Base-by-base conservation (phyloP, 1,140 invertebrate genomes). In the Lordiphosa collinella region DNA sequence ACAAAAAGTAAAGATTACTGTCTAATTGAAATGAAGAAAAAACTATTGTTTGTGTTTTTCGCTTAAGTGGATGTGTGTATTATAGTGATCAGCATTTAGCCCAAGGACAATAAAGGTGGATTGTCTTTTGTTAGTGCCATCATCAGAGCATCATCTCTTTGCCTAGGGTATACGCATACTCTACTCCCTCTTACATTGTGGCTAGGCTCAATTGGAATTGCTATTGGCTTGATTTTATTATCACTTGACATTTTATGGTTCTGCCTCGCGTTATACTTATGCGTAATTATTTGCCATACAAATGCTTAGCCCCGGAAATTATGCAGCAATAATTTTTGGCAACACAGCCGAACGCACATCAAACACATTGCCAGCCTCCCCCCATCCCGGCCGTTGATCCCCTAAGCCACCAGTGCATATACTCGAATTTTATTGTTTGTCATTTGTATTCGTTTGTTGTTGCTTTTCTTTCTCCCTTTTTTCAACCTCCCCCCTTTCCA, bases 401-500 rank as follows among this genome's bases (percentile, higher is more conserved):
- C 58, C 70, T 82, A 67, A 82, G 75, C 58, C 75, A 75, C 59
- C 76, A 80, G 58, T 80, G 71, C 76, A 75, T 75, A 80, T 70
- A 75, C 76, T 82, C 70, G 79, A 82, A 82, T 80, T 80, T 80
- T 80, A 80, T 75, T 61, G 75, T 73, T 80, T 82, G 76, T 82
- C 75, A 70, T 82, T 82, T 71, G 71, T 50, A 50, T 58, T 41
- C 52, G 16, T 55, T 50, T 16, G 8, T 52, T 34, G 6, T 12
- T 13, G 40, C 11, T 18, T 11, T n/a, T 41, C 10, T 53, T 25
- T 29, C 38, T 32, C 29, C 36, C 31, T n/a, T 31, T 11, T 22
- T 9, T 38, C 18, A 10, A 31, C 25, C 25, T 10, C 43, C 38
- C 51, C 36, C 18, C 4, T 18, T 18, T 18, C 46, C 25, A 7